phyloP scores from a whole-genome alignment of 2,888 invertebrate genomes.

The Eremobia ochroleuca region DNA sequence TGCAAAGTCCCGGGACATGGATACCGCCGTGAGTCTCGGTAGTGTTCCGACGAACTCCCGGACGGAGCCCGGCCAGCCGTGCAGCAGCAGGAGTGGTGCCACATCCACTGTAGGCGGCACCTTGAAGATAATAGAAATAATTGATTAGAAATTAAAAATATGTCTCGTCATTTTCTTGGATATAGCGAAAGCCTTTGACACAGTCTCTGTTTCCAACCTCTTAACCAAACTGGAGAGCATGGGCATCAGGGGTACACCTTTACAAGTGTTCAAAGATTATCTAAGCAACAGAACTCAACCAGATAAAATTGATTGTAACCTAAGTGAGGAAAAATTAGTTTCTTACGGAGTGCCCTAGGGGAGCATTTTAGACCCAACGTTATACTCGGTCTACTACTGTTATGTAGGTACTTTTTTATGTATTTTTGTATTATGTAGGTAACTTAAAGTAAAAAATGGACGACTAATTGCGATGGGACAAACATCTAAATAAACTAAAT shows the following conservation, averaged over 20 bases:
- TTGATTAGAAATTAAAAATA: background rate
- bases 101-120: conserved; percentile 38
- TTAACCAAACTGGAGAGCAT: background rate
- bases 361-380: too few species aligned
- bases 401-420: too few species aligned
- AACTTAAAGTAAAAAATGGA: too few species aligned
- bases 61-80: conserved; percentile 95
- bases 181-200: too few species aligned
- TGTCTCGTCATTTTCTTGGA: too few species aligned
- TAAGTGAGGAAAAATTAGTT: too few species aligned
- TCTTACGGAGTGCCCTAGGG: too few species aligned
- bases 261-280: background rate
- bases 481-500: too few species aligned
- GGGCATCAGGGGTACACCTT: background rate
- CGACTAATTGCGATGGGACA: too few species aligned
- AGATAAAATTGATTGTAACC: background rate
- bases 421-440: too few species aligned
- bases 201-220: too few species aligned
- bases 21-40: conserved; percentile 47
- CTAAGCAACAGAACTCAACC: conserved; percentile 3
- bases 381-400: too few species aligned
- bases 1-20: conserved; percentile 52
- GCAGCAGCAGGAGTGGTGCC: conserved; percentile 90
- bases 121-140: conserved; percentile 22
- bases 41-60: conserved; percentile 92